These are phyloP conservation scores for Oikopleura vanhoeffeni DNA, from an alignment of 23 tunicate species.

Conservation along the genomic window DNA sequence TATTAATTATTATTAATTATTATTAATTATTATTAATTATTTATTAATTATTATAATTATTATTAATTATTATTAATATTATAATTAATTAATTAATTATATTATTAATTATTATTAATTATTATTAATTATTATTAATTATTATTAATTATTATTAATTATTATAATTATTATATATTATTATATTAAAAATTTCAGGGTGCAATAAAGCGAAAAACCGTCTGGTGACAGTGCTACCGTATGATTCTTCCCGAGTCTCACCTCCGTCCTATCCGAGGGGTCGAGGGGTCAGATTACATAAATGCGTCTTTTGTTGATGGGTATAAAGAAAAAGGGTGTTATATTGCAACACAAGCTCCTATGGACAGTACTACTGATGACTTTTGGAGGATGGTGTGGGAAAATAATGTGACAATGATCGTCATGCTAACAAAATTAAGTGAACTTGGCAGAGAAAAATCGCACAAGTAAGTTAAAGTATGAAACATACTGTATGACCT, in stretches of 20 bases:
- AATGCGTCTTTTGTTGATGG: constrained; percentile 96
- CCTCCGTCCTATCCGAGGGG: constrained; percentile 68
- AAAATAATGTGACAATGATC: constrained; percentile 86
- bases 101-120: no score
- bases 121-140: no score
- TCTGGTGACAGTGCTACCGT: constrained; percentile 79
- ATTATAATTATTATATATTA: no score
- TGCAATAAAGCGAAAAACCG: constrained; percentile 91
- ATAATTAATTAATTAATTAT: no score
- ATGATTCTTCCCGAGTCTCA: constrained; percentile 78
- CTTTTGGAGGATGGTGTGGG: constrained; percentile 99
- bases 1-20: no score
- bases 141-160: no score
- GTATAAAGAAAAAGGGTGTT: constrained; percentile 34
- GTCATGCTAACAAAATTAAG: constrained; percentile 83
- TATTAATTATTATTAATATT: no score
- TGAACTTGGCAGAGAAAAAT: constrained; percentile 64
- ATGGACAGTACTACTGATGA: constrained; percentile 85
- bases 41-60: no score
- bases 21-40: no score
- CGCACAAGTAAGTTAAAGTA: not conserved
- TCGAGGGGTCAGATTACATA: constrained; percentile 94
- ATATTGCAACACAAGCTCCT: constrained; percentile 99
- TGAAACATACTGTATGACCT: no score
- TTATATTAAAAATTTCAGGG: constrained; percentile 56